A percentile compares a stretch with the other conserved stretches of the same genome.
Conservation (phyloP, 2,888 invertebrate genomes). For the Noctua comes region DNA sequence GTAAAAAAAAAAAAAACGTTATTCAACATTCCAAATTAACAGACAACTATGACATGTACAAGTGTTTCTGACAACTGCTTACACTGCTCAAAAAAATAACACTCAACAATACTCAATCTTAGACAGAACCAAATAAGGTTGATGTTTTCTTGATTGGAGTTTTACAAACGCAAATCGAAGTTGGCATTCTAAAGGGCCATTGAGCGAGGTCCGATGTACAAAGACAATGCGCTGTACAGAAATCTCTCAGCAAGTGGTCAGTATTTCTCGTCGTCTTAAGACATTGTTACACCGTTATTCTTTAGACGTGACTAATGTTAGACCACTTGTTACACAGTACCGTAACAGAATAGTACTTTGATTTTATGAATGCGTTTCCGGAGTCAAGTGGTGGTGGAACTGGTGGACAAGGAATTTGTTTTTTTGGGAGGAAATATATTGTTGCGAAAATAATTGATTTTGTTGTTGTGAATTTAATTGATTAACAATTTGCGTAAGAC, state of each 20-base stretch:
- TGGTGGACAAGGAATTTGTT: slow-evolving; percentile 5
- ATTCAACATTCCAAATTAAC: slow-evolving; percentile 85
- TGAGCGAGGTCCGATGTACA: slow-evolving; percentile 81
- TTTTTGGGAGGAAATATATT: slow-evolving; percentile 7
- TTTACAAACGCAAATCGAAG: slow-evolving; percentile 59
- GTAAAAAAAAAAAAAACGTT: slow-evolving; percentile 75
- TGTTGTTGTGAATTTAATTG: neutral
- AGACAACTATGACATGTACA: slow-evolving; percentile 89
- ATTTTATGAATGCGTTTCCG: slow-evolving; percentile 60
- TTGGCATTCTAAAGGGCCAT: slow-evolving; percentile 76
- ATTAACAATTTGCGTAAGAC: neutral
- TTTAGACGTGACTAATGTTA: slow-evolving; percentile 75
- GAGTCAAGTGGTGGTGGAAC: slow-evolving; percentile 44
- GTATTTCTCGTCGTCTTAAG: slow-evolving; percentile 79
- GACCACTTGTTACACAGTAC: slow-evolving; percentile 63
- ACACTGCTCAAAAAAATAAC: slow-evolving; percentile 29
- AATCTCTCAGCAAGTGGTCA: slow-evolving; percentile 85
- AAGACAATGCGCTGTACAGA: slow-evolving; percentile 87
- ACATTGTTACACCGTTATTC: slow-evolving; percentile 76
- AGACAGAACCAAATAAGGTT: slow-evolving; percentile 60
- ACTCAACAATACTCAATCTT: slow-evolving; percentile 56
- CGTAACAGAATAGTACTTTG: slow-evolving; percentile 58
- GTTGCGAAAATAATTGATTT: neutral
- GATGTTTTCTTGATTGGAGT: slow-evolving; percentile 42
- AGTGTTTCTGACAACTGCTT: slow-evolving; percentile 79